Evolutionary conservation across 2,113 vertebrate genomes (phyloP).

Genomic region (Mus spicilegus): DNA sequence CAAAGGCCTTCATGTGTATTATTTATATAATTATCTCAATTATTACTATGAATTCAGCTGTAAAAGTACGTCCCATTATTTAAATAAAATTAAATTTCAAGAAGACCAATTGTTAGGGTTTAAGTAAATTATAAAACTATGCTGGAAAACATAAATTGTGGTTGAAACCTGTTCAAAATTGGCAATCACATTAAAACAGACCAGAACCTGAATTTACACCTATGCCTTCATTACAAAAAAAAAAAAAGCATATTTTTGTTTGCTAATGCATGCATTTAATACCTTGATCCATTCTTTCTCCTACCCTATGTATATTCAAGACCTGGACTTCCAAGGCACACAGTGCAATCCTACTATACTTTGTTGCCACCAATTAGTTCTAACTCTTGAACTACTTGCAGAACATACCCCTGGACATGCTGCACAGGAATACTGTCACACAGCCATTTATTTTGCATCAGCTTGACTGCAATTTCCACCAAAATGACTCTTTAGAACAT

Average conservation of each 20-base stretch:
- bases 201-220: background rate
- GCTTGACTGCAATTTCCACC: background rate
- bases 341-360: background rate
- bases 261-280: background rate
- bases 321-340: background rate
- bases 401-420: rapidly evolving
- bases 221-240: background rate
- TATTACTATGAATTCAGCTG: background rate
- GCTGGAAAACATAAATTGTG: background rate
- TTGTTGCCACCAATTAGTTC: background rate
- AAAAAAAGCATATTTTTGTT: background rate
- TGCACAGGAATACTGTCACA: too few species aligned
- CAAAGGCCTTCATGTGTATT: background rate
- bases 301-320: background rate
- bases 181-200: background rate
- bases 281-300: too few species aligned
- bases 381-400: background rate
- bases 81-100: background rate
- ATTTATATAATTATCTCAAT: background rate
- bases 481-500: background rate
- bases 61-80: slow-evolving; percentile 4
- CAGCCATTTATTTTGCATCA: background rate
- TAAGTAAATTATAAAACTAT: background rate
- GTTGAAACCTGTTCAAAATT: background rate
- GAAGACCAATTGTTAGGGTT: background rate